Base-by-base conservation (phyloP, 1,140 invertebrate genomes). In the Stegodyphus dumicola region DNA sequence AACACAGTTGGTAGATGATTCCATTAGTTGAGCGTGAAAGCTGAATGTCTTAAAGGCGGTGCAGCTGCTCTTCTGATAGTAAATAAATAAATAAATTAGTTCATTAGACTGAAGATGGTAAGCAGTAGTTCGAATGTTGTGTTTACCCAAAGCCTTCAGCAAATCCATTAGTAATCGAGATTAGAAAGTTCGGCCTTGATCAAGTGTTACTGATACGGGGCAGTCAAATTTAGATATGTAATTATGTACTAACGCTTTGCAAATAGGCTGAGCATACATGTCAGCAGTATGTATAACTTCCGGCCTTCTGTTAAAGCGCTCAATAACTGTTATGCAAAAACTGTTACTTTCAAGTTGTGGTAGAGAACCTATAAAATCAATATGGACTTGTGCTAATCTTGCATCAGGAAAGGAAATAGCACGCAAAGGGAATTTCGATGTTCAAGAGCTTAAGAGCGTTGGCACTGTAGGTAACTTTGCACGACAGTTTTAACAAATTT, bases 141-240 rank as follows among this genome's bases (percentile, higher is more conserved):
- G 33, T 33, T 1, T 33, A 33, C 33, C 1, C 33, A 33, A 33
- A 33, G 1, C 33, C 33, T 33, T 33, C 33, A 33, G 1, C 33
- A 33, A 33, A 33, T 33, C 33, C 33, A 33, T n/a, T 33, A 33
- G 3, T 1, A 33, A 33, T 33, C 3, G 33, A 33, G 89, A 88
- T 71, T 90, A 88, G 83, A 92, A 92, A 77, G 92, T 90, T 2
- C 87, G 88, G 0, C 90, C 92, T 80, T 91, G 91, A 77, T 92
- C 91, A 0, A 90, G 87, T 0, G 88, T 90, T 74, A 90, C 88
- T 18, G 73, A 77, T 51, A 49, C 10, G n/a, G 90, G 88, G 64
- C 78, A 67, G 52, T 89, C 89, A 87, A 88, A 90, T 5, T 88
- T 70, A 15, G 89, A n/a, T 7, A 91, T 88, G 90, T 90, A 91